Conservation (phyloP, 2,888 invertebrate species). For the Scrobipalpa atriplicella region DNA sequence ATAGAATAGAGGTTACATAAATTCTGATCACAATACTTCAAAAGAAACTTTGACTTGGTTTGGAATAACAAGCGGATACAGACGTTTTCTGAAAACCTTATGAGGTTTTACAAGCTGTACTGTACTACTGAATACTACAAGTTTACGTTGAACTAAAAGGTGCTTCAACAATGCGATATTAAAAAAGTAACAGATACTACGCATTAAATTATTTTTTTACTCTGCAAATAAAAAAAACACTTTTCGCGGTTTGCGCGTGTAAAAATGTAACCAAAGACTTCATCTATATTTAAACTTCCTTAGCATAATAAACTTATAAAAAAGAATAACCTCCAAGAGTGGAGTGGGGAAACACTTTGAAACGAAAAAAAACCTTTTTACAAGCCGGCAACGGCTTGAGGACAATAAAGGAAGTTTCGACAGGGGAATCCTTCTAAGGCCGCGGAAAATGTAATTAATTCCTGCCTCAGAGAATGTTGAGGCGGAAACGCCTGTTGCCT, state of each 20-base stretch:
- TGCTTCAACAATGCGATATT: too few species aligned
- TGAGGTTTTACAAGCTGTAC: too few species aligned
- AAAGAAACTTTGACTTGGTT: too few species aligned
- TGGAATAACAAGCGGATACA: too few species aligned
- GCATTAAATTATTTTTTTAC: too few species aligned
- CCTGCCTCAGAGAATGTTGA: slow-evolving; percentile 5
- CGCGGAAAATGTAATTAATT: slow-evolving; percentile 44
- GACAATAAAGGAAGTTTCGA: slow-evolving; percentile 43
- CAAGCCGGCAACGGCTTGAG: slow-evolving; percentile 28
- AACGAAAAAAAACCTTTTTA: slow-evolving; percentile 14
- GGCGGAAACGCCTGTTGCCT: background rate
- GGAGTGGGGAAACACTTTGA: slow-evolving; percentile 6
- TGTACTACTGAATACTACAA: too few species aligned
- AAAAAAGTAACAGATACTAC: too few species aligned
- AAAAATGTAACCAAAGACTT: background rate
- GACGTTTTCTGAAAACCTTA: too few species aligned
- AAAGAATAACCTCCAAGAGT: background rate
- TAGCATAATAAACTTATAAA: background rate
- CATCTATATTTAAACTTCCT: background rate
- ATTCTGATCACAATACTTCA: too few species aligned
- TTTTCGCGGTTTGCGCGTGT: background rate
- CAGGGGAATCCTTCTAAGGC: slow-evolving; percentile 48
- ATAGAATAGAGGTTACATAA: too few species aligned
- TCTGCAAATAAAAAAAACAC: too few species aligned
- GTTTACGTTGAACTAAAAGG: too few species aligned